Base-by-base conservation (phyloP, 2,888 invertebrate genomes). In the Elmis aenea region DNA sequence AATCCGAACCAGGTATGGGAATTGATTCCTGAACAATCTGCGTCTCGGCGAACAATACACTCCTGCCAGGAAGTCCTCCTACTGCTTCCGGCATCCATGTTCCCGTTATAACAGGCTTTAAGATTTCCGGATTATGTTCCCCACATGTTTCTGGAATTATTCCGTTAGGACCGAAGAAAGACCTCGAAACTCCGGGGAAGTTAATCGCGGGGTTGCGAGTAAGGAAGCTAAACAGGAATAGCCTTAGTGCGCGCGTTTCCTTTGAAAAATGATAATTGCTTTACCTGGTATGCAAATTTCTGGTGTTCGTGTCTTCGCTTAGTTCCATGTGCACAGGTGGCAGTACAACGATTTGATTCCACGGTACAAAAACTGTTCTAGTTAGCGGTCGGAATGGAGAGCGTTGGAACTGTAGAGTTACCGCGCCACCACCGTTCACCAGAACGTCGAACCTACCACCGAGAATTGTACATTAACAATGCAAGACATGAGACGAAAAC, bases 381-480 rank as follows among this genome's bases (percentile, higher is more conserved):
- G 89, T 85, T 39, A 88, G 74, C 1, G 90, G 85, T 63, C 84
- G 81, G 76, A 94, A 97, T 13, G 96, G 96, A 36, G 89, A 90
- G 41, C 97, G 77, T 66, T 94, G 92, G 73, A 99, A 95, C 70
- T 94, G 92, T 50, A 99, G 74, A 11, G 92, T 94, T 37, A 99
- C 93, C 2, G 95, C 94, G 16, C 95, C 95, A 27, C 97, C 99
- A 9, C 99, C 99, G 69, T 99, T 97, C 43, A 99, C 96, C 60
- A 99, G 74, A 39, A 99, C 87, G 72, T 99, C 99, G 76, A 97
- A 99, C 86, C 95, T 95, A 35, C 15, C 15, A 13, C 38, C 18
- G 41, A 37, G 33, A 41, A 40, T 26, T 25, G 21, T 24, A 18
- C 41, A 50, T 52, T 52, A 51, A 51, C 50, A 51, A 52, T 52